A percentile compares a stretch with the other conserved stretches of the same genome.
Conservation (phyloP, 2,113 vertebrate genomes). For the Thomomys bottae region DNA sequence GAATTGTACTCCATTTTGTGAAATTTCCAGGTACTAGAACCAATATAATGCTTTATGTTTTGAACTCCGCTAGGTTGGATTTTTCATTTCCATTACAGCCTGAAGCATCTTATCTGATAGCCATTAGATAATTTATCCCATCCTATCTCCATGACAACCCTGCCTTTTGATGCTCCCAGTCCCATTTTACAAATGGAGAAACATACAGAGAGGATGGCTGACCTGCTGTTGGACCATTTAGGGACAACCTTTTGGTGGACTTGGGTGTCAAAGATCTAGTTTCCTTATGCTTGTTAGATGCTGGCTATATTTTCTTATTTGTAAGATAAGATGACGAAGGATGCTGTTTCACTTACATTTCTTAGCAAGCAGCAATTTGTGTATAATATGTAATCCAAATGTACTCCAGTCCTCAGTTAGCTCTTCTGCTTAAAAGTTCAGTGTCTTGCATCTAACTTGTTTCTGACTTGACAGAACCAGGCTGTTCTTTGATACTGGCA, state of each 20-base stretch:
- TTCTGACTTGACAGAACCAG: background rate
- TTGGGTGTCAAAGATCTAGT: background rate
- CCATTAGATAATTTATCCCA: background rate
- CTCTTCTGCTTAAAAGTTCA: background rate
- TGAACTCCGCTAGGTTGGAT: background rate
- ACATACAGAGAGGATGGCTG: background rate
- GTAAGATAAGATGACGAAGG: background rate
- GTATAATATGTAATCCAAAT: background rate
- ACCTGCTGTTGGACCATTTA: background rate
- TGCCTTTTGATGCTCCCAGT: constrained; percentile 13
- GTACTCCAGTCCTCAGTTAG: background rate
- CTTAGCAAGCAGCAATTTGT: background rate
- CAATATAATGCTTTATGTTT: constrained; percentile 26
- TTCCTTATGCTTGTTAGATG: background rate
- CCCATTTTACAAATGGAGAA: constrained; percentile 3
- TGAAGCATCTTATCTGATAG: constrained; percentile 33
- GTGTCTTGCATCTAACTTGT: background rate
- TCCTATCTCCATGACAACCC: constrained; percentile 53
- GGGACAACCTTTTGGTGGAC: background rate
- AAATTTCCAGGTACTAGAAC: background rate
- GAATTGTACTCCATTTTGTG: background rate
- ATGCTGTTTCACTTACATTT: background rate
- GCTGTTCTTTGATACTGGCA: background rate
- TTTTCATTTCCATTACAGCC: background rate
- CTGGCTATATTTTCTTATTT: background rate